Evolutionary conservation across 2,888 invertebrate species (phyloP).

Genomic region (Chaetogeoica ovagalla): DNA sequence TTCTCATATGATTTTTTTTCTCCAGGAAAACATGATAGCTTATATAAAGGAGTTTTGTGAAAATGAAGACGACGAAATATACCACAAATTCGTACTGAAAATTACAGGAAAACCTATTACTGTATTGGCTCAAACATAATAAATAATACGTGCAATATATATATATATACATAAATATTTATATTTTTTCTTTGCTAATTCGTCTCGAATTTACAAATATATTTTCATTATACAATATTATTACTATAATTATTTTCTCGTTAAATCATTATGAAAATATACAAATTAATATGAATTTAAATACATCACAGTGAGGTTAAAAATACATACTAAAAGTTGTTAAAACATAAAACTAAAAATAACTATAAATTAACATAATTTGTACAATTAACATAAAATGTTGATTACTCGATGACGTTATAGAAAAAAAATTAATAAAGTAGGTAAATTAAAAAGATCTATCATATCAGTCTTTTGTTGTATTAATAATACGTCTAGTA

Average conservation of each 20-base stretch:
- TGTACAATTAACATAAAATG: neutral
- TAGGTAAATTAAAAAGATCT: constrained; percentile 22
- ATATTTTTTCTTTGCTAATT: constrained; percentile 1
- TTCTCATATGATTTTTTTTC: neutral
- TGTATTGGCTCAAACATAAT: constrained; percentile 5
- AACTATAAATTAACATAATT: too few species aligned
- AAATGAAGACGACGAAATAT: constrained; percentile 38
- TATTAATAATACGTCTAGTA: constrained; percentile 23
- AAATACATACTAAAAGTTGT: neutral
- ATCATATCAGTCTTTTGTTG: constrained; percentile 43
- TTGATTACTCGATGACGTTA: constrained; percentile 6
- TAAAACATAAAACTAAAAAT: too few species aligned
- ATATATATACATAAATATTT: neutral
- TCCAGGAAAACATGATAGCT: constrained; percentile 12
- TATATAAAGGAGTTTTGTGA: constrained; percentile 33
- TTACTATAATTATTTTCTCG: neutral
- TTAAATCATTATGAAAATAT: constrained; percentile 22
- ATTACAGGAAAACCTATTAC: neutral
- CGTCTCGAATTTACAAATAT: neutral
- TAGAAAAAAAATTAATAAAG: neutral
- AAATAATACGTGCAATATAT: neutral
- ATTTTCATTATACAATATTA: neutral
- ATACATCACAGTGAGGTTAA: constrained; percentile 28
- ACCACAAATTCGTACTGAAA: constrained; percentile 32
- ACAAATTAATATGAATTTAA: constrained; percentile 28